Conservation (phyloP, 2,888 invertebrate species). For the Pammene aurita region DNA sequence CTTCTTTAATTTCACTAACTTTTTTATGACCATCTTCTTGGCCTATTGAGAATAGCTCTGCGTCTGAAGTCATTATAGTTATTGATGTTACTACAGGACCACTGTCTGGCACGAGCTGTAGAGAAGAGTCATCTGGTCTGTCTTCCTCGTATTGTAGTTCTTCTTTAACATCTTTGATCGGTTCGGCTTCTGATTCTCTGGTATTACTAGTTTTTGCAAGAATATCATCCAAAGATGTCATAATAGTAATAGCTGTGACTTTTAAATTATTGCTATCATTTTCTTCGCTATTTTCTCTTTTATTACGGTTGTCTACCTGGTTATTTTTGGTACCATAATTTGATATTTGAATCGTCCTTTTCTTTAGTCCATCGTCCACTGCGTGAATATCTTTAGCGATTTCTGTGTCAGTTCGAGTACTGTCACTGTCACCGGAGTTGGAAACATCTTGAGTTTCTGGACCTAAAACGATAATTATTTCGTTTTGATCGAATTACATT, state of each 20-base stretch:
- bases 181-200: neutral
- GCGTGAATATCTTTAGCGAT: no score
- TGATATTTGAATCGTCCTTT: no score
- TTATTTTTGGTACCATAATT: neutral
- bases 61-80: slow-evolving; percentile 26
- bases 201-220: neutral
- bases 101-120: neutral
- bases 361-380: no score
- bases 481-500: neutral
- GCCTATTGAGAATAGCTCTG: slow-evolving; percentile 19
- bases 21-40: neutral
- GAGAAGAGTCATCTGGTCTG: neutral
- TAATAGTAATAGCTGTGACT: slow-evolving; percentile 28
- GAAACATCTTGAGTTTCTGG: neutral
- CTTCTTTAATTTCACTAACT: slow-evolving; percentile 18
- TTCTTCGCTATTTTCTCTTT: neutral
- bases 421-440: neutral
- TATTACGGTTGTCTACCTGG: neutral
- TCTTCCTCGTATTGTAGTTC: slow-evolving; percentile 9
- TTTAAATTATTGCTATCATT: slow-evolving; percentile 1
- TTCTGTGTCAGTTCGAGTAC: neutral
- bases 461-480: neutral
- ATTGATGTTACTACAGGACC: slow-evolving; percentile 21
- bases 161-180: slow-evolving; percentile 1
- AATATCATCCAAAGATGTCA: slow-evolving; percentile 15